Conservation (phyloP, 2,888 invertebrate genomes). For the Lasioglossum villosulum region DNA sequence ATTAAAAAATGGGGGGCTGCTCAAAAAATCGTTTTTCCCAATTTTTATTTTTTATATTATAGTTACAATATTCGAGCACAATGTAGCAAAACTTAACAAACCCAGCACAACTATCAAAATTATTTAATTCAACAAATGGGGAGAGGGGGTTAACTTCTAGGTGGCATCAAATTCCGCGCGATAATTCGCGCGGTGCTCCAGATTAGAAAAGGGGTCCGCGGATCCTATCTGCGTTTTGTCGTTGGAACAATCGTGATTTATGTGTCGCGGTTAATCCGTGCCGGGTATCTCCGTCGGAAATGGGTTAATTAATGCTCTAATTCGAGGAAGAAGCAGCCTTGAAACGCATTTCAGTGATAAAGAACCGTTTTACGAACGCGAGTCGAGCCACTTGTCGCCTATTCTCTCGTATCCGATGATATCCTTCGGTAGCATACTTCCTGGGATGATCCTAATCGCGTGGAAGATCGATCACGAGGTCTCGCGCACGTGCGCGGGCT, state of each 20-base stretch:
- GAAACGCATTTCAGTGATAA: constrained; percentile 42
- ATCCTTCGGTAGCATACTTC: constrained; percentile 41
- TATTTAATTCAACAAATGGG: too few species aligned
- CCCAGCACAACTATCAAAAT: too few species aligned
- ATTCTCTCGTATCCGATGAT: constrained; percentile 11
- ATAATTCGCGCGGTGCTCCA: not conserved
- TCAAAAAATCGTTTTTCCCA: too few species aligned
- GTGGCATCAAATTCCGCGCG: not conserved
- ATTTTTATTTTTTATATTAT: too few species aligned
- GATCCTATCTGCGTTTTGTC: constrained; percentile 27
- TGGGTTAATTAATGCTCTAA: constrained; percentile 59
- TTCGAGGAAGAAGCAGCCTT: not conserved
- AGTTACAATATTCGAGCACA: too few species aligned
- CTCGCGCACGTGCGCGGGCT: constrained; percentile 15
- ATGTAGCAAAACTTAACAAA: too few species aligned
- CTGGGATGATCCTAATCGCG: constrained; percentile 56
- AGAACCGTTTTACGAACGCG: constrained; percentile 1
- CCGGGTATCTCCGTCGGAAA: constrained; percentile 41
- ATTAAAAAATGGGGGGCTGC: too few species aligned
- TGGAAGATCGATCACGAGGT: constrained; percentile 18
- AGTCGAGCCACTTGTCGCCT: constrained; percentile 8
- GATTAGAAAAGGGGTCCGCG: constrained; percentile 29
- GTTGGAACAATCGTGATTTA: constrained; percentile 31
- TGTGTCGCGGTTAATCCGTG: constrained; percentile 33
- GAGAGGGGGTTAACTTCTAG: too few species aligned